Evolutionary conservation across 1,140 invertebrate species (phyloP), one percentile per base, ranked within the genome.

Genomic region (Eurosta solidaginis): DNA sequence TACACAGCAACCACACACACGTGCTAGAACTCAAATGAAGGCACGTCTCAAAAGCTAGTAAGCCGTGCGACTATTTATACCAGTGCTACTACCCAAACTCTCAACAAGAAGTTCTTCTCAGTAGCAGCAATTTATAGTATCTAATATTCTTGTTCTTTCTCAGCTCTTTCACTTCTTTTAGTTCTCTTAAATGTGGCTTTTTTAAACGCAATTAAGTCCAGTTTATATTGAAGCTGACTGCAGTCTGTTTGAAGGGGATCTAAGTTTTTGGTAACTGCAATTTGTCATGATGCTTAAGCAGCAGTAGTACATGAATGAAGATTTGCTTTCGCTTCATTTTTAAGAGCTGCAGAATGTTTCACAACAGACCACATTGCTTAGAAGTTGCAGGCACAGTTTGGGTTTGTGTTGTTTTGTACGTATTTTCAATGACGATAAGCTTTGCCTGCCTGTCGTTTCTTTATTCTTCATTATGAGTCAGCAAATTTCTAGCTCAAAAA

Each of bases 261-360:
- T 68, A 6, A 29, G 59, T 40, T 36, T 68, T 68, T 36, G 59
- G 59, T 68, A 68, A 68, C 59, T 68, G 59, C 59, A 40, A 68
- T 68, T 68, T 68, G 59, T 68, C 59, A 68, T n/a, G 40, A 68
- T 40, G 59, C 59, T 68, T 68, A 68, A 68, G 59, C 40, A 29
- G n/a, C 17, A 68, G 59, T 68, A 68, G 36, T 68, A 68, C 59
- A 68, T 3, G 14, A 68, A 17, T 20, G 9, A n/a, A n/a, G n/a
- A n/a, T n/a, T n/a, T n/a, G n/a, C n/a, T n/a, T n/a, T n/a, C n/a
- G n/a, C n/a, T n/a, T n/a, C n/a, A n/a, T n/a, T n/a, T n/a, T n/a
- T n/a, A n/a, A n/a, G n/a, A n/a, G n/a, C n/a, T n/a, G n/a, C n/a
- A n/a, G n/a, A n/a, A n/a, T n/a, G n/a, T n/a, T n/a, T n/a, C n/a